Evolutionary conservation across 2,888 invertebrate species (phyloP), one percentile per base, ranked within the genome.

Genomic region (Xiphydria camelus): DNA sequence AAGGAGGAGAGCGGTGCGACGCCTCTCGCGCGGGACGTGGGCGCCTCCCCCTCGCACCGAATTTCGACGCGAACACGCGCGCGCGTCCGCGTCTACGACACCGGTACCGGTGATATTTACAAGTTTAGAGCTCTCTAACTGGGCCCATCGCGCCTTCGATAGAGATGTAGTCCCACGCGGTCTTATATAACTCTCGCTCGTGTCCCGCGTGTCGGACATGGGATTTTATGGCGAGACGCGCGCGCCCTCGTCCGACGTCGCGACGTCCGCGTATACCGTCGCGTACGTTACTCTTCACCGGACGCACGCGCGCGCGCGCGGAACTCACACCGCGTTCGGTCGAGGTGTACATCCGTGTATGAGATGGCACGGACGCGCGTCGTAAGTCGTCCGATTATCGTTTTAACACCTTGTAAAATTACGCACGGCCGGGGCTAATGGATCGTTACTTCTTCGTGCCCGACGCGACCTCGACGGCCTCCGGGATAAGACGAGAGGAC

Each of bases 401-500:
- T 61, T 61, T 62, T 62, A 62, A 62, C 62, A 62, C 62, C 55
- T 62, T 61, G 56, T 62, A 62, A 62, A 62, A 54, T 62, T 61
- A 61, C 59, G 59, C 57, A 46, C 49, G 47, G 57, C 61, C 51
- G 47, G 14, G 40, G 51, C 43, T 61, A 61, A 57, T 53, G 51
- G 55, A 45, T 47, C 15, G 46, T 31, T 41, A 34, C 46, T 52
- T 51, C 48, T 44, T 51, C 57, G 48, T 53, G 33, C 55, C 53
- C 41, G 51, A 43, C 50, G 31, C 42, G 39, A 17, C 47, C 49
- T 34, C 45, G 31, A 59, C 49, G 47, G 47, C 25, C 22, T 32
- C 51, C 49, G 55, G 51, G 49, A 56, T 49, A n/a, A n/a, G n/a
- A n/a, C n/a, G n/a, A n/a, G n/a, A n/a, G n/a, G n/a, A n/a, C n/a